Conservation (phyloP, 2,888 invertebrate species). For the Brenthis ino region DNA sequence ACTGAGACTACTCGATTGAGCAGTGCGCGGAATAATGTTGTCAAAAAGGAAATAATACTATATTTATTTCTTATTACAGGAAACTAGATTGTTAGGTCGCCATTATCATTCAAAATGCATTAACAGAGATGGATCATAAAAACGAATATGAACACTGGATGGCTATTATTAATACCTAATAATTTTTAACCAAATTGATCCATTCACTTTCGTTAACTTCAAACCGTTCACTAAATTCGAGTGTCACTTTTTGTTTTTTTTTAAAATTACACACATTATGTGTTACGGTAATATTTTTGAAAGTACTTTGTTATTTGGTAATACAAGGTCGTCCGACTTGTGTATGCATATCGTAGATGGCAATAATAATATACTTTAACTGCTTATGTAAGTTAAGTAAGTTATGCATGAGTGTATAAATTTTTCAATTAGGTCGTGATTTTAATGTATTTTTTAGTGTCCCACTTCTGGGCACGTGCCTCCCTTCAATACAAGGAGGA, state of each 20-base stretch:
- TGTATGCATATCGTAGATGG: too few relatives aligned
- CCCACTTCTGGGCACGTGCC: too few relatives aligned
- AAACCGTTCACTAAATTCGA: conserved; percentile 16
- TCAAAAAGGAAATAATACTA: neutral
- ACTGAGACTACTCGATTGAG: too few relatives aligned
- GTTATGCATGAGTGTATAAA: too few relatives aligned
- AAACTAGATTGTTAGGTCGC: neutral
- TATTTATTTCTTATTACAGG: neutral
- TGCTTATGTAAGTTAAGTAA: too few relatives aligned
- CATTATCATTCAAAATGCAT: conserved; percentile 10
- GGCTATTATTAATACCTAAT: neutral
- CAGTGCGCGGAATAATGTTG: too few relatives aligned
- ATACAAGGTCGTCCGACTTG: conserved; percentile 24
- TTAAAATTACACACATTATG: conserved; percentile 24
- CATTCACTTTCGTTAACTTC: conserved; percentile 12
- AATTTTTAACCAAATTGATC: neutral
- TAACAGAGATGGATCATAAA: neutral
- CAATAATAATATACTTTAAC: too few relatives aligned
- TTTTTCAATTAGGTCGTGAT: too few relatives aligned
- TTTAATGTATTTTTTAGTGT: too few relatives aligned
- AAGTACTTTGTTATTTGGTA: conserved; percentile 26
- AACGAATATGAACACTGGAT: neutral
- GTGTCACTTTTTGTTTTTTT: conserved; percentile 21
- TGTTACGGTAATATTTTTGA: conserved; percentile 30
- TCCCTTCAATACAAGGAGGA: too few relatives aligned